Evolutionary conservation across 2,888 invertebrate genomes (phyloP).

Genomic region (Bibio marci): DNA sequence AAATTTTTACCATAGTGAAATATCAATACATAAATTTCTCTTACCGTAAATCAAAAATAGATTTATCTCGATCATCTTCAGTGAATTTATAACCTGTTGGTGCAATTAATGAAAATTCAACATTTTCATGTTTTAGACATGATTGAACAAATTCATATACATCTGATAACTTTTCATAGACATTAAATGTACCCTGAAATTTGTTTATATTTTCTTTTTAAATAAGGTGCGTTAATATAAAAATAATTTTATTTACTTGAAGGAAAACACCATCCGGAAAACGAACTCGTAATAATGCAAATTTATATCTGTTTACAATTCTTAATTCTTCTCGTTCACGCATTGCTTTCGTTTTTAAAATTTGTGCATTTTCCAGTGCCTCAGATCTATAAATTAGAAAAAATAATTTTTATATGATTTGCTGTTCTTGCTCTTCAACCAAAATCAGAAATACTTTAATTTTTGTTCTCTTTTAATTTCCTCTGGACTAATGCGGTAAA

Average conservation of each 20-base stretch:
- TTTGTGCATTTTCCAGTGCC: conserved; percentile 60
- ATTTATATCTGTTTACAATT: conserved; percentile 68
- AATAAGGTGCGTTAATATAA: background rate
- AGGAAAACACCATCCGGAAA: conserved; percentile 76
- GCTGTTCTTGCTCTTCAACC: background rate
- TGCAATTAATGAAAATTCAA: conserved; percentile 52
- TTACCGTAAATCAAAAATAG: conserved; percentile 46
- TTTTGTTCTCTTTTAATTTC: conserved; percentile 74
- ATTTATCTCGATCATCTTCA: conserved; percentile 50
- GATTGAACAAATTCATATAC: conserved; percentile 68
- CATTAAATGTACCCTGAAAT: conserved; percentile 69
- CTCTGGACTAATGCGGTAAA: conserved; percentile 64
- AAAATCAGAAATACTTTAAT: conserved; percentile 33
- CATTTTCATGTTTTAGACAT: conserved; percentile 46
- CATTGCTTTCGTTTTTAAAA: conserved; percentile 89
- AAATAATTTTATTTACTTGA: conserved; percentile 36
- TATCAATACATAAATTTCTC: background rate
- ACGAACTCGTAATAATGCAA: conserved; percentile 65
- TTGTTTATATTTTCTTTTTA: background rate
- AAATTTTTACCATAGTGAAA: background rate
- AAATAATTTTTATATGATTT: background rate
- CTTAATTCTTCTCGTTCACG: conserved; percentile 73
- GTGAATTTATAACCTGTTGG: conserved; percentile 47
- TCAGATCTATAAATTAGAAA: conserved; percentile 37
- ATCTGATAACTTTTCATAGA: conserved; percentile 57